Percentiles rank a stretch among this genome's conserved stretches.
phyloP scores from a whole-genome alignment of 2,113 vertebrate genomes.

The Rhizomys pruinosus region DNA sequence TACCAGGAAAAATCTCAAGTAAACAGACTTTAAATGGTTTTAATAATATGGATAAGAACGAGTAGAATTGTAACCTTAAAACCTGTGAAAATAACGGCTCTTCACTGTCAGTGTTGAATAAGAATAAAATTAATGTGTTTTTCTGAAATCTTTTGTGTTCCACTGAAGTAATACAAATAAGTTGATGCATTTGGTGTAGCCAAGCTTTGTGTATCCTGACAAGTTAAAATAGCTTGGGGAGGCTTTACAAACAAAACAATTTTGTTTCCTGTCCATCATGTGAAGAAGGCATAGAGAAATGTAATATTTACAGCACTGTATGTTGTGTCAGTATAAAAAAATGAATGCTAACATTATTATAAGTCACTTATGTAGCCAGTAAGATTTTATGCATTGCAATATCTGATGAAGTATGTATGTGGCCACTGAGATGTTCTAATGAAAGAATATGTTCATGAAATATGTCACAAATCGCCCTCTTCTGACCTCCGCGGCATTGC shows the following conservation, averaged over 20 bases:
- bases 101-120: conserved; percentile 38
- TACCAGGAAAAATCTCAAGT: background rate
- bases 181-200: conserved; percentile 49
- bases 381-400: conserved; percentile 14
- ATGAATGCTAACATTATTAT: conserved; percentile 52
- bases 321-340: conserved; percentile 28
- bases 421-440: background rate
- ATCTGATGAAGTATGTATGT: background rate
- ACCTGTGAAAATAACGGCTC: conserved; percentile 43
- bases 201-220: conserved; percentile 59
- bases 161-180: conserved; percentile 55
- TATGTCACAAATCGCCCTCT: too few relatives aligned
- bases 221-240: conserved; percentile 67
- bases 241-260: conserved; percentile 71
- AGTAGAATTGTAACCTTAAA: background rate
- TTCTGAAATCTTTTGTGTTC: conserved; percentile 51
- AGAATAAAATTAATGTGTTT: conserved; percentile 65
- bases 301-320: conserved; percentile 57
- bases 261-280: conserved; percentile 70
- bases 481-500: too few relatives aligned
- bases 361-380: conserved; percentile 22
- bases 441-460: background rate
- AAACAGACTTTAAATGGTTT: background rate
- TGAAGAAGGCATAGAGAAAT: conserved; percentile 60
- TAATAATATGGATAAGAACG: background rate